Base-by-base conservation (phyloP, 2,888 invertebrate species). In the Scrobipalpa costella region DNA sequence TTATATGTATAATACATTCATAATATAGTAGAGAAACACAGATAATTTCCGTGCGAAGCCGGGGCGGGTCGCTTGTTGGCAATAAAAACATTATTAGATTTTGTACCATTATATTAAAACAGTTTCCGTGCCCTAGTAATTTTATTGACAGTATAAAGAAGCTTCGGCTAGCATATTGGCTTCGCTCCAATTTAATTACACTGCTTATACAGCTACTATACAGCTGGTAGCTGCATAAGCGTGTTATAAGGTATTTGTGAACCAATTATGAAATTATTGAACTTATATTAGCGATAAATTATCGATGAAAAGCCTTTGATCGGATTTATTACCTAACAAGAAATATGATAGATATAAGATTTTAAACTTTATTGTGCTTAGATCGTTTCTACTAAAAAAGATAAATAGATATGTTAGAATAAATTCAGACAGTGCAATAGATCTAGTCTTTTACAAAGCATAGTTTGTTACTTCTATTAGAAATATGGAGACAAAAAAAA, bases 101-200 rank as follows among this genome's bases (percentile, higher is more conserved):
- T 40, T 13, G 13, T 5, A n/a, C n/a, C 44, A 44, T 15, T 15
- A 44, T 44, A 7, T 44, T 44, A 7, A 7, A 44, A 44, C 15
- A 44, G 44, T 44, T 44, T 44, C n/a, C 9, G 7, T 7, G 15
- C 15, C 44, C 15, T 6, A 44, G n/a, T 15, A 44, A 44, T 15
- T 15, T 44, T 44, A 44, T 44, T 44, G 44, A 44, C 44, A 44
- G 44, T 44, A 44, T 44, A 44, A 44, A 44, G 44, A 15, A 44
- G 44, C 44, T 44, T n/a, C 15, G 15, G 44, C n/a, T n/a, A 44
- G n/a, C 44, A 15, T 44, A 44, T 44, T 44, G 44, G 44, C 44
- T n/a, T 44, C 44, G 44, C 44, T 44, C 44, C 44, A 44, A 44
- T 15, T 44, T 44, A 44, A 44, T 44, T 44, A 44, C 44, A 15